These are phyloP conservation scores for Clupea harengus DNA, from an alignment of 2,113 vertebrate species.

Conservation along the genomic window DNA sequence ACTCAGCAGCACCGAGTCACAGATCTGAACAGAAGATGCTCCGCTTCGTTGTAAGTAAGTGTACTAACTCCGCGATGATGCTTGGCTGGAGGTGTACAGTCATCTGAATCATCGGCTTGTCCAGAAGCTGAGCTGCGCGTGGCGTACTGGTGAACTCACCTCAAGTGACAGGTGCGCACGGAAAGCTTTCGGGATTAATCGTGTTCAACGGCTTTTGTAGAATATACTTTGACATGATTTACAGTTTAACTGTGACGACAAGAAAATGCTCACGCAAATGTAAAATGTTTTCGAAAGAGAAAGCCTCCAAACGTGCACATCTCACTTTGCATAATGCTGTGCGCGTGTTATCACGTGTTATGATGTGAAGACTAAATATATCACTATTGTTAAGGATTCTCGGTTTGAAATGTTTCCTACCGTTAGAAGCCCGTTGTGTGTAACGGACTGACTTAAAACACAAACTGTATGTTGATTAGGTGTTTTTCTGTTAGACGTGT, in stretches of 20 bases:
- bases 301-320: not conserved
- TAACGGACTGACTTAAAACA: too few species aligned
- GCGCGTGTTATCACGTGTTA: not conserved
- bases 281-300: not conserved
- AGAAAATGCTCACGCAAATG: not conserved
- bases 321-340: not conserved
- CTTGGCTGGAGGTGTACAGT: not conserved
- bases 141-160: conserved; percentile 18
- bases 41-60: not conserved
- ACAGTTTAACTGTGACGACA: not conserved
- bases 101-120: not conserved
- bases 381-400: not conserved
- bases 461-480: not conserved
- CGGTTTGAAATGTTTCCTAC: not conserved
- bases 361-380: not conserved
- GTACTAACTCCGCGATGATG: not conserved
- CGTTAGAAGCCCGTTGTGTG: too few species aligned
- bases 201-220: not conserved
- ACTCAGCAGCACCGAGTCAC: not conserved
- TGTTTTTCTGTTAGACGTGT: not conserved
- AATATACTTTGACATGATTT: not conserved
- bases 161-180: conserved; percentile 26
- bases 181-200: not conserved
- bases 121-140: not conserved
- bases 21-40: not conserved